Evolutionary conservation across 2,797 vertebrate genomes (phyloP).

Genomic region (Paedocypris micromegethes): DNA sequence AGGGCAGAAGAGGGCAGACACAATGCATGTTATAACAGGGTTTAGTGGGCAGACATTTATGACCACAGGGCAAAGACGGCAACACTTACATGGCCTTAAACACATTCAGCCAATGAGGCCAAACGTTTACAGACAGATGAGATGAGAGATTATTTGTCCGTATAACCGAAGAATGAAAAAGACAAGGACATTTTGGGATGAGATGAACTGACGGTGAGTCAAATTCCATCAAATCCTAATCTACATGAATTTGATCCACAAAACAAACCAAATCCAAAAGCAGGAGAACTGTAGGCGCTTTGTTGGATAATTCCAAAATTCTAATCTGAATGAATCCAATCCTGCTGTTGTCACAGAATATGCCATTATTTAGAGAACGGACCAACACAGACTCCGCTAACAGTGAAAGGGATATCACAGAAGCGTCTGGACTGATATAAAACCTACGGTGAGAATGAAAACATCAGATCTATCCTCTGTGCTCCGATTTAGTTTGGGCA

Average conservation of each 20-base stretch:
- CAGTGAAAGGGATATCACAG: not conserved
- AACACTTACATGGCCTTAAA: slow-evolving; percentile 19
- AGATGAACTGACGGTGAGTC: slow-evolving; percentile 10
- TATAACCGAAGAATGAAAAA: not conserved
- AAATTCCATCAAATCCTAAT: too few species aligned
- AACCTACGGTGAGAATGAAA: slow-evolving; percentile 20
- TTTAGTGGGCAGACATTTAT: slow-evolving; percentile 24
- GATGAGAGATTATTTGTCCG: not conserved
- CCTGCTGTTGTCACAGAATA: not conserved
- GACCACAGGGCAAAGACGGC: slow-evolving; percentile 9
- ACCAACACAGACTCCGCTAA: not conserved
- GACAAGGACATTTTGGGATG: slow-evolving; percentile 4
- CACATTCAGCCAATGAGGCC: not conserved
- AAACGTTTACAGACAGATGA: not conserved
- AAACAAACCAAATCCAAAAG: slow-evolving; percentile 6
- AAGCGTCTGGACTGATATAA: slow-evolving; percentile 16
- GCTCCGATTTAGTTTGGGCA: slow-evolving; percentile 9
- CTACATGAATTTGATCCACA: not conserved
- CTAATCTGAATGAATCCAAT: slow-evolving; percentile 23
- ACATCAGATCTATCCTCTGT: slow-evolving; percentile 4
- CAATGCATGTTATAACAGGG: slow-evolving; percentile 12
- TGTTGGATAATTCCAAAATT: slow-evolving; percentile 7
- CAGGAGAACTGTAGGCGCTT: not conserved
- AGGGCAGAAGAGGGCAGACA: slow-evolving; percentile 17
- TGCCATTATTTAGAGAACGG: slow-evolving; percentile 26